Base-by-base conservation (phyloP, 2,888 invertebrate species). In the Zelleria hepariella region DNA sequence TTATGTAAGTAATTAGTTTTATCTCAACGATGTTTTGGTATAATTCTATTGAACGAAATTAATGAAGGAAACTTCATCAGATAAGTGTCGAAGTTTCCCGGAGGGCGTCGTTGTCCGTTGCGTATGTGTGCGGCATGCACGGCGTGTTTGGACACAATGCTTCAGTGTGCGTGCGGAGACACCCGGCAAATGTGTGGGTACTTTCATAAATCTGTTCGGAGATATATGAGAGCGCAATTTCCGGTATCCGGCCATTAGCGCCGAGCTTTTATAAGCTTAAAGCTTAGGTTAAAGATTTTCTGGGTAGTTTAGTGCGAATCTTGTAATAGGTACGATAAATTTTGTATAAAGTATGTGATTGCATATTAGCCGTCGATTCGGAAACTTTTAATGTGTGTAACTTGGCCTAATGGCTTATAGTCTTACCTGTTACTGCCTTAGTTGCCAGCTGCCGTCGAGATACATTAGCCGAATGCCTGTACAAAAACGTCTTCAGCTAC, bases 141-240 rank as follows among this genome's bases (percentile, higher is more conserved):
- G 20, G 42, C 23, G 53, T 21, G 27, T 56, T 8, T 53, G 8
- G 21, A 59, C 55, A 54, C 25, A 18, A 8, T 5, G 64, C 62
- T 66, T 61, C 57, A 54, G 62, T 59, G 59, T 65, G 66, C 63
- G 66, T 62, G 63, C 68, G 68, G 27, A 54, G 90, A 83, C 82
- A 81, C 73, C 73, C 32, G 75, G 65, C 75, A 86, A 90, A 90
- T 88, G 88, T 89, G 86, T 88, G 86, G 80, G 94, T 93, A 93
- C 93, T 94, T 94, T 94, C 94, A 94, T 94, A 94, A 94, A 94
- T 94, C 94, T 94, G 94, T 93, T 91, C 90, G 91, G 92, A 94
- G 94, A 94, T 94, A 94, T 94, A 94, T 94, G 94, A 93, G 94
- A 93, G 93, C 94, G 94, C 94, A 94, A 94, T 94, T 94, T 94